Base-by-base conservation (phyloP, 2,113 vertebrate genomes). In the Alligator mississippiensis region DNA sequence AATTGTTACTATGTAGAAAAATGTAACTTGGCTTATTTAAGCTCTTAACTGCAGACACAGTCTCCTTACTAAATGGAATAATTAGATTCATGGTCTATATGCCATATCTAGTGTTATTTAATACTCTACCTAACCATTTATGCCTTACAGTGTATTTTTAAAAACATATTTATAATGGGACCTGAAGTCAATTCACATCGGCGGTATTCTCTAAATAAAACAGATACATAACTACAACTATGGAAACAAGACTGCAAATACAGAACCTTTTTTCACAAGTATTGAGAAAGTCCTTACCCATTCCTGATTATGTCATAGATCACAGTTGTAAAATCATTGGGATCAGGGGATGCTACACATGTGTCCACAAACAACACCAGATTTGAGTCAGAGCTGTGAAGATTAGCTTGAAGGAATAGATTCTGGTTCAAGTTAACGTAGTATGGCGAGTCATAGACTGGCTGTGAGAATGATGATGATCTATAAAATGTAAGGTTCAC, bases 341-440 rank as follows among this genome's bases (percentile, higher is more conserved):
- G 21, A 78, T 90, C 3, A 1, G 98, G 98, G 0, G 98, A 98
- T 6, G 98, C 96, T 86, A 96, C 85, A 0, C 98, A 98, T 0
- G 97, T 98, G 59, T 98, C 98, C 96, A 98, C 94, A 87, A 98
- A 98, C 27, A 98, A 18, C 2, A 62, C 14, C 74, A 98, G 87
- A 2, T 96, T 74, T 38, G 58, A 2, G 10, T 97, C 97, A 4
- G 97, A 85, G 66, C 75, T 97, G 77, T 88, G 63, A 89, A 98
- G 91, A 47, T 96, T 75, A 22, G 97, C 96, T 95, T 98, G 94
- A n/a, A 98, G 82, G 72, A 87, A 98, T 74, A 98, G 87, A 9
- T 86, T 21, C 94, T 98, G 98, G 76, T 96, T 83, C 91, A 97
- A 58, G 55, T 90, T 68, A 63, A 98, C 97, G 0, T 92, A 95